These are phyloP conservation scores for Mastacembelus armatus DNA, from an alignment of 2,797 vertebrate genomes.

Conservation along the genomic window DNA sequence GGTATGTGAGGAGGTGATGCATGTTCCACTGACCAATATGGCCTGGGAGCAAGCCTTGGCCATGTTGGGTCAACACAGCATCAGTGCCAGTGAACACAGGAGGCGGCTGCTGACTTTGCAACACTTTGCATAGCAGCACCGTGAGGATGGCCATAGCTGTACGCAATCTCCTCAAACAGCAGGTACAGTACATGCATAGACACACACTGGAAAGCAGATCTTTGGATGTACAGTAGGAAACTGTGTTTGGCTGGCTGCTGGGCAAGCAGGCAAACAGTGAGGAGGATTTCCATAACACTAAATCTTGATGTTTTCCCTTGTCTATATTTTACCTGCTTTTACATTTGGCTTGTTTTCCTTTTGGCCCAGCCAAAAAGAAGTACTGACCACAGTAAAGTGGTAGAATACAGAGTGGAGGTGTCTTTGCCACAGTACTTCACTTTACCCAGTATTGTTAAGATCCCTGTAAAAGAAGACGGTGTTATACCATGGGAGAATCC, in stretches of 20 bases:
- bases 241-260: background rate
- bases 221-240: background rate
- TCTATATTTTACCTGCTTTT: too few species aligned
- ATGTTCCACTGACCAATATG: constrained; percentile 83
- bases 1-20: constrained; percentile 77
- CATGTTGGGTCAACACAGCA: constrained; percentile 82
- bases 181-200: constrained; percentile 32
- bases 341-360: background rate
- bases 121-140: constrained; percentile 86
- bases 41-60: constrained; percentile 86
- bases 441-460: constrained; percentile 79
- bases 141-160: constrained; percentile 78
- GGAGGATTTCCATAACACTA: background rate
- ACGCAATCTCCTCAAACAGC: constrained; percentile 62
- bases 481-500: constrained; percentile 46
- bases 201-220: background rate
- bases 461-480: constrained; percentile 77
- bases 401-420: constrained; percentile 83
- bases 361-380: constrained; percentile 25
- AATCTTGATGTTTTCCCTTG: background rate
- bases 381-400: constrained; percentile 17
- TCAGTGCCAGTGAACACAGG: constrained; percentile 83
- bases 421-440: constrained; percentile 82
- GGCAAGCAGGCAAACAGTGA: too few species aligned
- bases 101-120: constrained; percentile 82